A percentile compares a stretch with the other conserved stretches of the same genome.
phyloP scores from a whole-genome alignment of 2,113 vertebrate species.

The Gymnorhina tibicen region DNA sequence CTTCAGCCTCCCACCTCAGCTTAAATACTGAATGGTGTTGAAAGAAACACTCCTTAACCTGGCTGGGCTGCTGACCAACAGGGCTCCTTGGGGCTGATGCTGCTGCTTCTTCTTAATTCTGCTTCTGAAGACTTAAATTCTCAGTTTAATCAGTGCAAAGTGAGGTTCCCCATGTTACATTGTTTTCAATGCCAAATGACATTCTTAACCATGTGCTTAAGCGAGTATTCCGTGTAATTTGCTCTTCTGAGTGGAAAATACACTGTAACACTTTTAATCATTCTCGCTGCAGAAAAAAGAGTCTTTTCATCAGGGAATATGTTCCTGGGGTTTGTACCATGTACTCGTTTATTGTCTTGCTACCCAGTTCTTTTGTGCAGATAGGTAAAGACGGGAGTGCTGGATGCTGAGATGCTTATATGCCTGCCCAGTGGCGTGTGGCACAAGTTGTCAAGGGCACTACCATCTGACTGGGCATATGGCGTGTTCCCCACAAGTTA shows the following conservation, averaged over 20 bases:
- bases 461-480: background rate
- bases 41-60: background rate
- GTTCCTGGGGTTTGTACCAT: background rate
- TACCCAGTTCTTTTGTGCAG: background rate
- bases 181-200: background rate
- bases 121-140: background rate
- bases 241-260: background rate
- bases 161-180: background rate
- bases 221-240: background rate
- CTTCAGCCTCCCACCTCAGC: background rate
- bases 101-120: background rate
- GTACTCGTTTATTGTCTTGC: background rate
- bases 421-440: background rate
- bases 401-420: background rate
- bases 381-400: background rate
- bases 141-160: background rate
- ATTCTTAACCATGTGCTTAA: background rate
- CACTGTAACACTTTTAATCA: background rate
- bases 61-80: background rate
- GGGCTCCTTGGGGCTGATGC: background rate
- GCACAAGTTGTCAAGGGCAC: background rate
- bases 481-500: background rate
- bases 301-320: background rate
- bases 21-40: background rate
- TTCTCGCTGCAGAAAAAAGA: background rate